A percentile compares a stretch with the other conserved stretches of the same genome.
phyloP scores from a whole-genome alignment of 2,113 vertebrate species.

The Bos indicus region DNA sequence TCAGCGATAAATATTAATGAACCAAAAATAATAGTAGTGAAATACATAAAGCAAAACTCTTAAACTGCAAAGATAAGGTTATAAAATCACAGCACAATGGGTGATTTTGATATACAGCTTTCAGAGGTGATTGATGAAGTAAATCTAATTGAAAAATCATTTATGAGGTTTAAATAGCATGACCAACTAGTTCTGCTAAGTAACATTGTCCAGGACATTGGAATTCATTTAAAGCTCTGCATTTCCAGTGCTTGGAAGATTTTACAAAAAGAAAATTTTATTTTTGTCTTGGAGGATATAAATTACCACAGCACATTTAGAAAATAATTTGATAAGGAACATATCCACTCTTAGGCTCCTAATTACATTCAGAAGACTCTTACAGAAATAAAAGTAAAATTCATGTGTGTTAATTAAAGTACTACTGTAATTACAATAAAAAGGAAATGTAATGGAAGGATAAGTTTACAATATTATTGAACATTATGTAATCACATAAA shows the following conservation, averaged over 20 bases:
- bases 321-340: background rate
- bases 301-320: background rate
- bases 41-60: slow-evolving; percentile 39
- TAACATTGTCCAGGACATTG: background rate
- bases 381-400: background rate
- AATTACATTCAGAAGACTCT: background rate
- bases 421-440: background rate
- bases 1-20: slow-evolving; percentile 46
- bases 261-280: background rate
- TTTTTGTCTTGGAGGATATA: background rate
- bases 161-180: background rate
- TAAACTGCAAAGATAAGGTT: background rate
- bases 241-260: background rate
- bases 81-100: slow-evolving; percentile 31
- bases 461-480: background rate
- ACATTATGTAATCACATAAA: background rate
- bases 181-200: background rate
- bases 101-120: slow-evolving; percentile 33
- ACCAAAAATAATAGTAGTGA: slow-evolving; percentile 1
- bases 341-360: background rate
- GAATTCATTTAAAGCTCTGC: background rate
- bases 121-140: background rate
- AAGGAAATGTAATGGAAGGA: background rate
- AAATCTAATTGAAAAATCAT: slow-evolving; percentile 49
- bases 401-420: background rate